phyloP scores from a whole-genome alignment of 2,888 invertebrate species.

The Drosophila fungiperda region DNA sequence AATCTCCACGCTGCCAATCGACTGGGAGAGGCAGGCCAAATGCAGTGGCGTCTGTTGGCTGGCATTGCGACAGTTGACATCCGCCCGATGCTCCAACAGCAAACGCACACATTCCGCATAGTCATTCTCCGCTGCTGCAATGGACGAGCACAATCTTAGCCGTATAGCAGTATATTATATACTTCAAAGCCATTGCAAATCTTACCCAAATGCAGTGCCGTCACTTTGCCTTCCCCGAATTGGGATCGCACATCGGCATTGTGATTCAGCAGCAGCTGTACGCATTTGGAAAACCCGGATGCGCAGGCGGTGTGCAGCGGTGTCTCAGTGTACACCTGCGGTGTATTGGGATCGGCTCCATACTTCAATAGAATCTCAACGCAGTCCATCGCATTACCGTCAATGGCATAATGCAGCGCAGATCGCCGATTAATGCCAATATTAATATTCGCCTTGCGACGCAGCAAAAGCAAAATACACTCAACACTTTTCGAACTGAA shows the following conservation, averaged over 20 bases:
- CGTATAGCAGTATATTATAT: neutral
- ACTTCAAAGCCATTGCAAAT: neutral
- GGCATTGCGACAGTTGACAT: slow-evolving; percentile 90
- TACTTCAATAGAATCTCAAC: slow-evolving; percentile 90
- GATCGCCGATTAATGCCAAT: slow-evolving; percentile 90
- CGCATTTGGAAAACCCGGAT: slow-evolving; percentile 89
- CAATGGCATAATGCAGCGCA: slow-evolving; percentile 93
- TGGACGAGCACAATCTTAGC: neutral
- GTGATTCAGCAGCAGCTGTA: slow-evolving; percentile 90
- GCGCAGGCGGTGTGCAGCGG: slow-evolving; percentile 93
- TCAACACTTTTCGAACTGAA: slow-evolving; percentile 83
- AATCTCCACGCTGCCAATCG: slow-evolving; percentile 90
- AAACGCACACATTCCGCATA: slow-evolving; percentile 91
- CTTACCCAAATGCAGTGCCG: slow-evolving; percentile 91
- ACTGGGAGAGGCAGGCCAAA: slow-evolving; percentile 92
- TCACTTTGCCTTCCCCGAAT: slow-evolving; percentile 89
- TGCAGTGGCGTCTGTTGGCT: slow-evolving; percentile 94
- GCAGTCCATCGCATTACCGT: slow-evolving; percentile 90
- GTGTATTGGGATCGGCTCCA: slow-evolving; percentile 93
- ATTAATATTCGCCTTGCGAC: slow-evolving; percentile 92
- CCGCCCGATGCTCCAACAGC: slow-evolving; percentile 90
- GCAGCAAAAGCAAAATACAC: slow-evolving; percentile 87
- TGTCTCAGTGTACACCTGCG: slow-evolving; percentile 93
- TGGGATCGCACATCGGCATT: slow-evolving; percentile 93
- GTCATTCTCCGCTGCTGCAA: slow-evolving; percentile 92